Evolutionary conservation across 1,140 invertebrate species (phyloP).

Genomic region (Aplysia californica): DNA sequence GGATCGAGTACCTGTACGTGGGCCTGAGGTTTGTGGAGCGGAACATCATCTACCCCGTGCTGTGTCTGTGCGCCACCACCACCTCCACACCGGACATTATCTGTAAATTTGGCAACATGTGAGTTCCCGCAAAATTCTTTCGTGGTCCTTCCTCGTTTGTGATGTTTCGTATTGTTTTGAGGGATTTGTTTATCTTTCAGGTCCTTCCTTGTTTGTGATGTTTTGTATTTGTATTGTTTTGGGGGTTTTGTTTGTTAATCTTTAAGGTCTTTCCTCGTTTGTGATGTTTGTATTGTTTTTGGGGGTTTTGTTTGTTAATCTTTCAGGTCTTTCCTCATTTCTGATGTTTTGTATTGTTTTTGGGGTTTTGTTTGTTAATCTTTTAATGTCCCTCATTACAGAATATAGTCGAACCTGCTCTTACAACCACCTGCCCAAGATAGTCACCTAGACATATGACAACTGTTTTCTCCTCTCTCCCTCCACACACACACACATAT

Average conservation of each 20-base stretch:
- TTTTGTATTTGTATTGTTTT: no score
- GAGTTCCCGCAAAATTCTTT: constrained; percentile 44
- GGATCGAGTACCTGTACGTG: constrained; percentile 90
- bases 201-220: no score
- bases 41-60: constrained; percentile 90
- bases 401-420: no score
- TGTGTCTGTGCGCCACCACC: constrained; percentile 90
- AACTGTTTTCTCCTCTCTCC: no score
- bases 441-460: no score
- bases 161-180: background rate
- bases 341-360: background rate
- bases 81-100: constrained; percentile 83
- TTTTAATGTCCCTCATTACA: no score
- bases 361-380: background rate
- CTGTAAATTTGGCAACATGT: constrained; percentile 80
- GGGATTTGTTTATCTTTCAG: background rate
- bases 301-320: no score
- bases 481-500: no score
- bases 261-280: no score
- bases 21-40: constrained; percentile 92
- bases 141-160: background rate
- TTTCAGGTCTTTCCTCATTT: background rate
- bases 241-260: no score
- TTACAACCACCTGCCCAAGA: no score
- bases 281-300: no score